These are phyloP conservation scores for Amazona vittata DNA, from an alignment of 2,113 vertebrate genomes.

Conservation along the genomic window DNA sequence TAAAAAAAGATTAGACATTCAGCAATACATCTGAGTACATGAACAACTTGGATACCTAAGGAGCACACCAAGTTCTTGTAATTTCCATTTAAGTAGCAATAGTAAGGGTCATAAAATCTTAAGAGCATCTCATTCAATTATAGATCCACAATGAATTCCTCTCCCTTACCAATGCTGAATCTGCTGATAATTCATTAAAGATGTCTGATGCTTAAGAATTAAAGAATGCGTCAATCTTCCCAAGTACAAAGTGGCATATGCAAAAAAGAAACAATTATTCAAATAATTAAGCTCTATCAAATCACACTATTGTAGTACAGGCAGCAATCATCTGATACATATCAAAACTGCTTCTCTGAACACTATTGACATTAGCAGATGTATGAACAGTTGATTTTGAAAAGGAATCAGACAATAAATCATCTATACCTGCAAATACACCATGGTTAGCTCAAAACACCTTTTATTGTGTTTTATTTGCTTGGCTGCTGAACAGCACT, in stretches of 20 bases:
- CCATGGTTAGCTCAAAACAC: background rate
- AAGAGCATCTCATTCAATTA: background rate
- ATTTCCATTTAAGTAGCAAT: background rate
- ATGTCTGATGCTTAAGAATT: background rate
- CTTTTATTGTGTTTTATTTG: background rate
- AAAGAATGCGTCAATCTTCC: background rate
- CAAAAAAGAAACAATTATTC: background rate
- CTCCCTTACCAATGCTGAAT: background rate
- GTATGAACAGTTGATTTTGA: background rate
- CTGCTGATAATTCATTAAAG: background rate
- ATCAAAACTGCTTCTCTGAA: background rate
- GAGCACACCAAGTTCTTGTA: background rate
- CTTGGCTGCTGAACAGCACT: background rate
- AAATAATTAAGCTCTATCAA: background rate
- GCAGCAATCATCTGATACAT: background rate
- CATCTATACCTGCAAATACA: background rate
- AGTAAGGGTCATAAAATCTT: background rate
- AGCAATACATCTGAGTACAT: background rate
- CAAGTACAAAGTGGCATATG: background rate
- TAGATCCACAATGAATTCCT: background rate
- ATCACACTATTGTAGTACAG: background rate
- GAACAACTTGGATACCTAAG: background rate
- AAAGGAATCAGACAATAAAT: background rate
- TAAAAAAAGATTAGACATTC: background rate
- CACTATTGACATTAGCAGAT: background rate